Percentiles rank a stretch among this genome's conserved stretches.
Evolutionary conservation across 2,888 invertebrate genomes (phyloP).

Genomic region (Leptopilina myrica): DNA sequence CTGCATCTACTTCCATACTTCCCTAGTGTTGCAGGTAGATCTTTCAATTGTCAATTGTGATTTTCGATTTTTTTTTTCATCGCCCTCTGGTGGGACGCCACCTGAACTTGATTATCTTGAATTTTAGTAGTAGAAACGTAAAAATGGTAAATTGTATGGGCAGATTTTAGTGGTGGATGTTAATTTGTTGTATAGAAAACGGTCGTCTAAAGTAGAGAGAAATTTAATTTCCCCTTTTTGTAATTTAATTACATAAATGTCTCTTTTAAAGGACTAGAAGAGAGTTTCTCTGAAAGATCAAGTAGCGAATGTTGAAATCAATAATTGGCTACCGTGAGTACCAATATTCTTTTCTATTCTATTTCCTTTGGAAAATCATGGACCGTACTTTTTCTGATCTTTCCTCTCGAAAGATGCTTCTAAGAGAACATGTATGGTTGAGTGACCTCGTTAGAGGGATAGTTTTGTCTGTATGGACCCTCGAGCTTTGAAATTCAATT

Average conservation of each 20-base stretch:
- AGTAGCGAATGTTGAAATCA: neutral
- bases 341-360: conserved; percentile 3
- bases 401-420: conserved; percentile 17
- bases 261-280: too few relatives aligned
- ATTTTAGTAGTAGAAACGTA: too few relatives aligned
- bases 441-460: conserved; percentile 22
- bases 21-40: conserved; percentile 82
- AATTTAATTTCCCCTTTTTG: neutral
- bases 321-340: conserved; percentile 11
- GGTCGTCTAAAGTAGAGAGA: neutral
- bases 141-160: too few relatives aligned
- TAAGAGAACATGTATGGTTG: conserved; percentile 13
- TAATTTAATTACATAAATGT: too few relatives aligned
- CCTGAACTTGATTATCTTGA: neutral
- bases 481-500: conserved; percentile 24
- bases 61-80: neutral
- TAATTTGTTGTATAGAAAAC: too few relatives aligned
- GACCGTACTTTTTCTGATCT: conserved; percentile 11
- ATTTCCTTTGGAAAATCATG: conserved; percentile 20
- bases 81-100: too few relatives aligned
- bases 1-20: conserved; percentile 84
- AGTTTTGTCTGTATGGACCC: conserved; percentile 23
- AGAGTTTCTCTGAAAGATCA: neutral
- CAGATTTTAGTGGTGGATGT: too few relatives aligned
- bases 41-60: conserved; percentile 7